Base-by-base conservation (phyloP, 2,888 invertebrate genomes). In the Pegoplata infirma region DNA sequence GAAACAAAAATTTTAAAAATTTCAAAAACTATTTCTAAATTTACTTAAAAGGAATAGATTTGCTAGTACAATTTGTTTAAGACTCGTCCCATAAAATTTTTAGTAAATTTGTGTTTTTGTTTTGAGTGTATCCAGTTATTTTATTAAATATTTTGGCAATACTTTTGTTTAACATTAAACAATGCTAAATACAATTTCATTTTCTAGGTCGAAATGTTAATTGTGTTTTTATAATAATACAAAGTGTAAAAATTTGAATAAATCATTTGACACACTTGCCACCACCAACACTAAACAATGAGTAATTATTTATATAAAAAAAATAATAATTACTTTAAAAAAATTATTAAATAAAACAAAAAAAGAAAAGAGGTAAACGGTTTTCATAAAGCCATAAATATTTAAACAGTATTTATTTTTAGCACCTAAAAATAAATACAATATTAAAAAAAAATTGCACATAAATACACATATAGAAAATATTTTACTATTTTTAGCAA, bases 241-340 rank as follows among this genome's bases (percentile, higher is more conserved):
- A 55, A 44, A 14, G 23, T 44, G 47, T 19, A 63, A 61, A 19
- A 63, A n/a, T n/a, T 63, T 63, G n/a, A 63, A 63, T 32, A 63
- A 63, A 28, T 63, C 19, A 49, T 51, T 36, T 63, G 49, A 63
- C 63, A 63, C 51, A 49, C 63, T 51, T 63, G n/a, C 36, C 21
- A 14, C 19, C 14, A 32, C 32, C 36, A 46, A 36, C 46, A 40
- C 36, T 40, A 8, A 40, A 40, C 36, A 40, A 40, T 40, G 36
- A n/a, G 36, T 40, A 40, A 40, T 40, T 40, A 40, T 40, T n/a
- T 3, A 40, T 40, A n/a, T n/a, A 40, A 40, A 2, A 40, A 40
- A 3, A n/a, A 4, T n/a, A n/a, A n/a, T 40, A 40, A 40, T 40
- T 12, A 49, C 49, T 12, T 21, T 3, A n/a, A 12, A 23, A 17